phyloP scores from a whole-genome alignment of 2,888 invertebrate genomes.

The Malthinus flaveolus region DNA sequence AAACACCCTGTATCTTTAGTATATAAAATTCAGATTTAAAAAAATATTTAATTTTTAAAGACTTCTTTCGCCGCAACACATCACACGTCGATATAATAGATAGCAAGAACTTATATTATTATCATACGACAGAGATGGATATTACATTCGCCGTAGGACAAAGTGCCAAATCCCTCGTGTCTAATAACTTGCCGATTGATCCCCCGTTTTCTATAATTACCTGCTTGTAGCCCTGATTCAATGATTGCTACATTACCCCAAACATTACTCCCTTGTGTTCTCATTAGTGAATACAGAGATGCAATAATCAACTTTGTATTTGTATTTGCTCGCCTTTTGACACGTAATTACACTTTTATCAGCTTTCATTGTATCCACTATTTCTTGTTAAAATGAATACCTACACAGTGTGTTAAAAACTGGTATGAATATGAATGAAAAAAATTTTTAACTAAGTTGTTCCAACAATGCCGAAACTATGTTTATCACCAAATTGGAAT shows the following conservation, averaged over 20 bases:
- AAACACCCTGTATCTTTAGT: too few relatives aligned
- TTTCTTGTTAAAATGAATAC: too few relatives aligned
- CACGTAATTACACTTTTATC: constrained; percentile 28
- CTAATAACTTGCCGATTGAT: constrained; percentile 49
- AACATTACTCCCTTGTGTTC: constrained; percentile 46
- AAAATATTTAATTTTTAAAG: too few relatives aligned
- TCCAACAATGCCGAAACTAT: too few relatives aligned
- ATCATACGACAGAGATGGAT: neutral
- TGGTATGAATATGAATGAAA: too few relatives aligned
- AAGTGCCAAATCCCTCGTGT: constrained; percentile 39
- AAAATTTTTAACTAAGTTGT: too few relatives aligned
- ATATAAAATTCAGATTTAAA: too few relatives aligned
- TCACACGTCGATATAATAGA: neutral
- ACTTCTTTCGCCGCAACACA: too few relatives aligned
- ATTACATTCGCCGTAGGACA: constrained; percentile 15
- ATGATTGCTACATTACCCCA: constrained; percentile 50
- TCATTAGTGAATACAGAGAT: constrained; percentile 37
- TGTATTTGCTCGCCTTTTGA: constrained; percentile 38
- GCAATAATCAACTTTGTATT: constrained; percentile 42
- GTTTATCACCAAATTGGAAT: too few relatives aligned
- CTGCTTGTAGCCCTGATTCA: constrained; percentile 51
- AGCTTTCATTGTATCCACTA: too few relatives aligned
- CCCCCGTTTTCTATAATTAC: constrained; percentile 51
- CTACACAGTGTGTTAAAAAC: too few relatives aligned
- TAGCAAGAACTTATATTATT: neutral